A percentile compares a stretch with the other conserved stretches of the same genome.
Evolutionary conservation across 1,140 invertebrate species (phyloP).

Genomic region (Drosophila bifasciata): DNA sequence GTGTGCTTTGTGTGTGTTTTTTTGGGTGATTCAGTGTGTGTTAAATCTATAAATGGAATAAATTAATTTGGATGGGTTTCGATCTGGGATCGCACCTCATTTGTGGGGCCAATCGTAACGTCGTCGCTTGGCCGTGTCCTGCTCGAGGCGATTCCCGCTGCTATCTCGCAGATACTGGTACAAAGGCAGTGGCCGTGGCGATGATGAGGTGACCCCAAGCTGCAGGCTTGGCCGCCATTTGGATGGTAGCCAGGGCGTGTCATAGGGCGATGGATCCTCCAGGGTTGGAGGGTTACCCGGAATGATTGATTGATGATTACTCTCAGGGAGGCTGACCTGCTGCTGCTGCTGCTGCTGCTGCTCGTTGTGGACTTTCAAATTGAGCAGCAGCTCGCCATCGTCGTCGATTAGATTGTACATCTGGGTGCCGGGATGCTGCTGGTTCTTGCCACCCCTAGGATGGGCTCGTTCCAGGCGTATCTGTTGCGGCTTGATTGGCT

Average conservation of each 20-base stretch:
- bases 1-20: conserved; percentile 21
- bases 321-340: not conserved
- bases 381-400: conserved; percentile 65
- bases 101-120: conserved; percentile 57
- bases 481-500: conserved; percentile 46
- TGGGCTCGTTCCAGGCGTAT: conserved; percentile 56
- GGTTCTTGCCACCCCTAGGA: conserved; percentile 17
- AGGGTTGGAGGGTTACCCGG: too few relatives aligned
- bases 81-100: not conserved
- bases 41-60: conserved; percentile 16
- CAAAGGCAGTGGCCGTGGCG: conserved; percentile 62
- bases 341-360: not conserved
- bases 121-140: conserved; percentile 8
- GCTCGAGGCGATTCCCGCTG: conserved; percentile 35
- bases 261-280: not conserved
- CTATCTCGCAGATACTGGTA: conserved; percentile 53
- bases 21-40: conserved; percentile 3
- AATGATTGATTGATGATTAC: conserved; percentile 1
- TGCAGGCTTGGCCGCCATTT: conserved; percentile 56
- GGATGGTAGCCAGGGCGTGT: conserved; percentile 61
- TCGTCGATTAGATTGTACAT: conserved; percentile 75
- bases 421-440: conserved; percentile 31
- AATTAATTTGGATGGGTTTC: not conserved
- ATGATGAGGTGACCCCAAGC: conserved; percentile 47
- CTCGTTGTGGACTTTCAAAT: conserved; percentile 64